Evolutionary conservation across 2,113 vertebrate genomes (phyloP).

Genomic region (Mesocricetus auratus): DNA sequence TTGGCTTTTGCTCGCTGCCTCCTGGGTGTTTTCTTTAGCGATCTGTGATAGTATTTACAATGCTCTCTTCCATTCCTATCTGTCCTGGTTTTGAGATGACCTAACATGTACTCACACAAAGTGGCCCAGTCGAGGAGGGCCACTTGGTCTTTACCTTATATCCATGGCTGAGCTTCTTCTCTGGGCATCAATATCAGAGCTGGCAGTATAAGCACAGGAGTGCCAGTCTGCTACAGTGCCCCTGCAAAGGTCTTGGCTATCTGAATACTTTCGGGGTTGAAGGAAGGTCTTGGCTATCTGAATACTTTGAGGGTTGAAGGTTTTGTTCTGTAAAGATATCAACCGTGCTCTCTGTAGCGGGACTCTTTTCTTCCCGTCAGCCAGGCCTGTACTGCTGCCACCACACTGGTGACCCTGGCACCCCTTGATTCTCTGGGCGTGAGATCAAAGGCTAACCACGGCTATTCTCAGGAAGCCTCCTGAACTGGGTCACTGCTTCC

Average conservation of each 20-base stretch:
- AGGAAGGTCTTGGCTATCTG: slow-evolving; percentile 95
- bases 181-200: slow-evolving; percentile 96
- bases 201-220: slow-evolving; percentile 96
- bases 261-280: slow-evolving; percentile 94
- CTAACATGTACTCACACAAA: slow-evolving; percentile 97
- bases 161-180: slow-evolving; percentile 96
- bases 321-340: slow-evolving; percentile 94
- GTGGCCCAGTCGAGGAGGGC: slow-evolving; percentile 96
- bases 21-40: slow-evolving; percentile 95
- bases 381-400: background rate
- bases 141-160: slow-evolving; percentile 98
- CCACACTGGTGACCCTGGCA: background rate
- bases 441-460: slow-evolving; percentile 84
- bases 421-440: background rate
- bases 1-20: slow-evolving; percentile 96
- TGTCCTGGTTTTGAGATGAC: slow-evolving; percentile 97
- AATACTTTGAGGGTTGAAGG: slow-evolving; percentile 95
- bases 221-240: slow-evolving; percentile 96
- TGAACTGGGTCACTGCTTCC: slow-evolving; percentile 95
- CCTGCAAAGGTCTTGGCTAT: slow-evolving; percentile 95
- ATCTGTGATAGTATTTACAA: slow-evolving; percentile 93
- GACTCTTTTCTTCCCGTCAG: slow-evolving; percentile 45
- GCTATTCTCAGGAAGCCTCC: slow-evolving; percentile 92
- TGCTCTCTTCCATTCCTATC: slow-evolving; percentile 97
- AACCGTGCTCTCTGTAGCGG: slow-evolving; percentile 93